Percentiles rank a stretch among this genome's conserved stretches.
Conservation (phyloP, 2,888 invertebrate genomes). For the Ernsta delagoae region DNA sequence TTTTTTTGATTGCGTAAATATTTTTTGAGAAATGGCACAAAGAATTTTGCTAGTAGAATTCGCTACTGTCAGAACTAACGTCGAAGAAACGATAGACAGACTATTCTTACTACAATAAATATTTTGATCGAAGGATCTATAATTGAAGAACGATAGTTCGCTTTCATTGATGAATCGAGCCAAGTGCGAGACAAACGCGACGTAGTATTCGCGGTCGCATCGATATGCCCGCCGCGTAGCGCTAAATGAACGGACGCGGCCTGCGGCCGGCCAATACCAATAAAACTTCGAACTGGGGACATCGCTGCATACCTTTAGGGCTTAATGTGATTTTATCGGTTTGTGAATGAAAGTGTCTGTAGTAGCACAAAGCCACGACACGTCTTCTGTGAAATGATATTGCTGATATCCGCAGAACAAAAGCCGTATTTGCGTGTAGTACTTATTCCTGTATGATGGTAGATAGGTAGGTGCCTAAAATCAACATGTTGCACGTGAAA, state of each 20-base stretch:
- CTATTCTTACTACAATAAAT: background rate
- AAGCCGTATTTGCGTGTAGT: background rate
- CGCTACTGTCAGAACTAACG: background rate
- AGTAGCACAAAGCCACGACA: conserved; percentile 20
- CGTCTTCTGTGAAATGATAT: background rate
- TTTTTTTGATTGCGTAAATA: no score
- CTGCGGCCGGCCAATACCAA: conserved; percentile 73
- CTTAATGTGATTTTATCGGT: conserved; percentile 66
- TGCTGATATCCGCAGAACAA: background rate
- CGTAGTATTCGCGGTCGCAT: conserved; percentile 70
- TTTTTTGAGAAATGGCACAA: no score
- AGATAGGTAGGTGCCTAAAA: no score
- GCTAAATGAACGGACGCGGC: conserved; percentile 81
- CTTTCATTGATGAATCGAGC: conserved; percentile 70
- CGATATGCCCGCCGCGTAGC: conserved; percentile 80
- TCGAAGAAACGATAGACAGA: background rate
- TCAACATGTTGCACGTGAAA: conserved; percentile 51
- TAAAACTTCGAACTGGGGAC: conserved; percentile 65
- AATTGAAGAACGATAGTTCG: conserved; percentile 56
- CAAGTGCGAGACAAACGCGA: conserved; percentile 54
- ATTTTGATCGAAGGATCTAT: conserved; percentile 24
- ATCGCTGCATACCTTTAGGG: conserved; percentile 60
- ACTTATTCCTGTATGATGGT: background rate
- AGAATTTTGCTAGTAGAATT: no score
- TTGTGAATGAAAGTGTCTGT: conserved; percentile 52